Evolutionary conservation across 2,113 vertebrate genomes (phyloP).

Genomic region (Rhinolophus ferrumequinum): DNA sequence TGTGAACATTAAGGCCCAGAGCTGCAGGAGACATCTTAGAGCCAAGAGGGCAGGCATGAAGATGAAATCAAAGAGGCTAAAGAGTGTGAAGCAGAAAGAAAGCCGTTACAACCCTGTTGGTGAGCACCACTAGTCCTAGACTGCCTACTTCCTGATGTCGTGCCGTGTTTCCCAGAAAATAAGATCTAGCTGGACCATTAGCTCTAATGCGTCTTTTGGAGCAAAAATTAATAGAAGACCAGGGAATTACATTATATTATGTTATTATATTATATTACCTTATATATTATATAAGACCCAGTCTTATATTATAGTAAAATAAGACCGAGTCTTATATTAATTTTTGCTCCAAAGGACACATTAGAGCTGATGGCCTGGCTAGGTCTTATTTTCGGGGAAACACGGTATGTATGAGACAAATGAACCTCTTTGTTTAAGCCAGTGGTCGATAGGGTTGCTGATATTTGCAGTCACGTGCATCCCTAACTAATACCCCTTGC

Average conservation of each 20-base stretch:
- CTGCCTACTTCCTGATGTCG: neutral
- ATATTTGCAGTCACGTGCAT: neutral
- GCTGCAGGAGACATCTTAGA: neutral
- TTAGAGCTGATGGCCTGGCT: too few relatives aligned
- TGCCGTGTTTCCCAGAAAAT: neutral
- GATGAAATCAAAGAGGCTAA: neutral
- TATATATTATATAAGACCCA: too few relatives aligned
- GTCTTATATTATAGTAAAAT: too few relatives aligned
- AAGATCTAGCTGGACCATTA: too few relatives aligned
- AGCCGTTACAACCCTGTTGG: neutral
- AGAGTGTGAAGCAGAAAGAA: neutral
- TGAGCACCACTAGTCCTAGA: neutral
- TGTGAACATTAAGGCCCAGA: neutral
- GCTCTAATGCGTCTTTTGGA: too few relatives aligned
- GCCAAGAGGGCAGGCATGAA: neutral
- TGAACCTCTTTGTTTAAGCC: neutral
- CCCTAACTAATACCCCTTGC: neutral
- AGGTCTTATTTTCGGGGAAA: too few relatives aligned
- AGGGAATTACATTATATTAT: too few relatives aligned
- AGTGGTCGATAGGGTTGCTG: neutral
- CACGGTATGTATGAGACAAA: neutral
- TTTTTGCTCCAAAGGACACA: too few relatives aligned
- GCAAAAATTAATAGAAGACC: too few relatives aligned
- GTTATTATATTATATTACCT: too few relatives aligned
- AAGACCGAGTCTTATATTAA: too few relatives aligned